Evolutionary conservation across 2,113 vertebrate genomes (phyloP).

Genomic region (Aspiorhynchus laticeps): DNA sequence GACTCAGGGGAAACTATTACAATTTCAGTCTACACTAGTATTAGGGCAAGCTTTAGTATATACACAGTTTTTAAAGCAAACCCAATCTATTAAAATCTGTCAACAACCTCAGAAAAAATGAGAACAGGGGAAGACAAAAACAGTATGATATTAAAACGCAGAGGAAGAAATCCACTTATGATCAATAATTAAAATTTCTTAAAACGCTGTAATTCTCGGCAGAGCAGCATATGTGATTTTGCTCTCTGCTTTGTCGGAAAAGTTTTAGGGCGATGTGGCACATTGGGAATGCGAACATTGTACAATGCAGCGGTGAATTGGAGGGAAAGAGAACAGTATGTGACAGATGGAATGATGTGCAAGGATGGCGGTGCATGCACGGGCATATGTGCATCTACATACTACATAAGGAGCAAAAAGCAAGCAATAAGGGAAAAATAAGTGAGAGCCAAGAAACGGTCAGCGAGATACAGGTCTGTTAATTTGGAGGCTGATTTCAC

Average conservation of each 20-base stretch:
- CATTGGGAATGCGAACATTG: conserved; percentile 49
- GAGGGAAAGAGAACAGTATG: background rate
- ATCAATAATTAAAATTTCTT: conserved; percentile 78
- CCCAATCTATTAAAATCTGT: background rate
- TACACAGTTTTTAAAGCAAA: background rate
- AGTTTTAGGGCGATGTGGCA: conserved; percentile 63
- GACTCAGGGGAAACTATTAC: conserved; percentile 1
- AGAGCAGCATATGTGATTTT: conserved; percentile 69
- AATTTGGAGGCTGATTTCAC: conserved; percentile 60
- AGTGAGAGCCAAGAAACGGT: background rate
- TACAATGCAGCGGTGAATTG: background rate
- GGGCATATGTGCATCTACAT: background rate
- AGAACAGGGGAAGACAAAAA: conserved; percentile 13
- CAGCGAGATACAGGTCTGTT: conserved; percentile 43
- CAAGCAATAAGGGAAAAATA: background rate
- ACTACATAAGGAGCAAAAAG: background rate
- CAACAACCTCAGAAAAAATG: background rate
- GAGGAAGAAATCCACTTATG: conserved; percentile 66
- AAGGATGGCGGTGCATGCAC: background rate
- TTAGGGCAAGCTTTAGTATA: background rate
- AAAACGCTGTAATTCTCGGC: conserved; percentile 72
- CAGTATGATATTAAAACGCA: conserved; percentile 44
- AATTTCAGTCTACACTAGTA: background rate
- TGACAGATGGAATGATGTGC: background rate
- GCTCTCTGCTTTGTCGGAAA: conserved; percentile 63